Evolutionary conservation across 2,888 invertebrate species (phyloP), one percentile per base, ranked within the genome.

Genomic region (Drosophila vallismaia): DNA sequence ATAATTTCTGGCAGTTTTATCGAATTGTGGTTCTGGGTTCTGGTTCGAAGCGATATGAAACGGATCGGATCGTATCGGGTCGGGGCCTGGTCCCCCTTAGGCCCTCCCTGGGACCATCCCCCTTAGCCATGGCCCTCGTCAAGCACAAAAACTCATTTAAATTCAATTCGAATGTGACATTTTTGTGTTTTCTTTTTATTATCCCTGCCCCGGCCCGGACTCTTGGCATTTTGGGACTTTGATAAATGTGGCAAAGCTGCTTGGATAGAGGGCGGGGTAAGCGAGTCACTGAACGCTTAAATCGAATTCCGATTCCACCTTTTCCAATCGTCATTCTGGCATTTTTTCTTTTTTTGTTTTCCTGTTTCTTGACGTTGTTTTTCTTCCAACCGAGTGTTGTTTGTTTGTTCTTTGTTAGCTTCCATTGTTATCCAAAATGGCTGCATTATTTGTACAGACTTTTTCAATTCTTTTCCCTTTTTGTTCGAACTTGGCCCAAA

Each of bases 351-450:
- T 64, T 75, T 51, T 59, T 60, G 68, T 62, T 55, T 71, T 50
- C 44, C 60, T 59, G 49, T 49, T 57, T 60, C 44, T 49, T 54
- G 24, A 29, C 57, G 14, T 66, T 77, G 42, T 54, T 75, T 26
- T 53, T 55, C 54, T 58, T 53, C 19, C 26, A 48, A 28, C 48
- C 64, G 55, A 54, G 50, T 74, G 64, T 58, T 71, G 59, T 71
- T 36, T 75, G 55, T 66, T 75, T 68, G 72, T 73, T 71, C 72
- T 87, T 85, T 85, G 69, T 85, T 74, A 72, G 75, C 71, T 71
- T 79, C 76, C 88, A 80, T 88, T 86, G 75, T 80, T 78, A 78
- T 76, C 74, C 88, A 88, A 86, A 86, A 88, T 88, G 86, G 89
- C 89, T 86, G 86, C 75, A 86, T 86, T 88, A 74, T 88, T 78